phyloP scores from a whole-genome alignment of 2,888 invertebrate genomes.

The Lingula anatina region DNA sequence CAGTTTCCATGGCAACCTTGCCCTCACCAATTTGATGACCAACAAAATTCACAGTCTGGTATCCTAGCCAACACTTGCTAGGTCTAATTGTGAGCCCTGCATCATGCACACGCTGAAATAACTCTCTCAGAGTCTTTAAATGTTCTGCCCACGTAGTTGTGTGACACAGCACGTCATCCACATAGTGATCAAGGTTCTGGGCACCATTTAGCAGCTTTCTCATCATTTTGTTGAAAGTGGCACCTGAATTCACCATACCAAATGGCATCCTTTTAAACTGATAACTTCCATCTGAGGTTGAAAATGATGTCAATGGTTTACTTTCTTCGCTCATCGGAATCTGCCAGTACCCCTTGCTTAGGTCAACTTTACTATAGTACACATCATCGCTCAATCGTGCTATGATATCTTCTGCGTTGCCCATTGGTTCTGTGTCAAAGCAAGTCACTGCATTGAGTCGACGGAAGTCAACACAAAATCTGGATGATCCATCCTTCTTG shows the following conservation, averaged over 20 bases:
- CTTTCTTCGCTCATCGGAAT: conserved; percentile 8
- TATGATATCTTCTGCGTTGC: conserved; percentile 17
- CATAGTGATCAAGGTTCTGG: conserved; percentile 9
- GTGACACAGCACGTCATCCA: conserved; percentile 13
- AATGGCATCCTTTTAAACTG: conserved; percentile 12
- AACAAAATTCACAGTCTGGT: conserved; percentile 3
- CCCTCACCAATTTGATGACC: conserved; percentile 7
- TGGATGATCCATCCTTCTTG: conserved; percentile 12
- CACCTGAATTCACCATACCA: conserved; percentile 11
- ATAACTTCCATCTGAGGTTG: conserved; percentile 9
- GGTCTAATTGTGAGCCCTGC: conserved; percentile 13
- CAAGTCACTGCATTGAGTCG: conserved; percentile 13
- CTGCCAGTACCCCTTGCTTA: conserved; percentile 20
- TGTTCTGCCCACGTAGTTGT: conserved; percentile 14
- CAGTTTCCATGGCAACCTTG: conserved; percentile 2
- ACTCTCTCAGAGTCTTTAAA: conserved; percentile 5
- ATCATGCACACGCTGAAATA: conserved; percentile 8
- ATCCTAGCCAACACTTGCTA: conserved; percentile 7
- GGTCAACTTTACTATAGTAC: conserved; percentile 15
- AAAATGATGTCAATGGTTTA: conserved; percentile 13
- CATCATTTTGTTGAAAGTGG: conserved; percentile 13
- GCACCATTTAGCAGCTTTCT: conserved; percentile 10
- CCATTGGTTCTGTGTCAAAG: conserved; percentile 21
- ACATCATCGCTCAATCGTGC: conserved; percentile 7
- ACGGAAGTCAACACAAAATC: conserved; percentile 19